A percentile compares a stretch with the other conserved stretches of the same genome.
phyloP scores from a whole-genome alignment of 2,797 vertebrate species.

The Falco naumanni region DNA sequence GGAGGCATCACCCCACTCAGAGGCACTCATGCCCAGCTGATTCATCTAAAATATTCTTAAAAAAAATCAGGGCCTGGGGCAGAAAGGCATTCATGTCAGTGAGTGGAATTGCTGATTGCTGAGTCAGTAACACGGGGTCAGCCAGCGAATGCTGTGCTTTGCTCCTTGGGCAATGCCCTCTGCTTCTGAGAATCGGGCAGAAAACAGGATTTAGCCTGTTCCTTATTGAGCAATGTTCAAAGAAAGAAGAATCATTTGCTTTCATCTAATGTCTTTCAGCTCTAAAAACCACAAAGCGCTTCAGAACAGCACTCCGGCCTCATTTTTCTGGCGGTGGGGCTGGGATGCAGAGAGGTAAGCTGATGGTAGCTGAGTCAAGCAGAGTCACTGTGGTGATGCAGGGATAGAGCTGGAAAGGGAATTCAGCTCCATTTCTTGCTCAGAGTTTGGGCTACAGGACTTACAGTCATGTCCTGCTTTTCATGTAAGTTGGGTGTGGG shows the following conservation, averaged over 20 bases:
- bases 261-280: background rate
- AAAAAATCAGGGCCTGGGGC: background rate
- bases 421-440: background rate
- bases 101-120: background rate
- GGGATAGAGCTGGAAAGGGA: background rate
- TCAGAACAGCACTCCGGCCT: background rate
- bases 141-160: background rate
- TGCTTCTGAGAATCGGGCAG: background rate
- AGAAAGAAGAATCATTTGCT: background rate
- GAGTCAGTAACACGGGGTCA: background rate
- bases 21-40: background rate
- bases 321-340: background rate
- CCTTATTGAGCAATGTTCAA: background rate
- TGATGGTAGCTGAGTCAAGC: background rate
- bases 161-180: background rate
- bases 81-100: background rate
- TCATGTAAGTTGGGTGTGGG: accelerated
- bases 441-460: background rate
- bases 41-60: background rate
- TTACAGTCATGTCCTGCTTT: background rate
- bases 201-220: background rate
- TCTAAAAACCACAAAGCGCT: background rate
- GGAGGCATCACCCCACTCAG: background rate
- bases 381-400: background rate
- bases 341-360: background rate